Evolutionary conservation across 92 coral and sea anemone genomes (phyloP).

Genomic region (Heteractis magnifica): DNA sequence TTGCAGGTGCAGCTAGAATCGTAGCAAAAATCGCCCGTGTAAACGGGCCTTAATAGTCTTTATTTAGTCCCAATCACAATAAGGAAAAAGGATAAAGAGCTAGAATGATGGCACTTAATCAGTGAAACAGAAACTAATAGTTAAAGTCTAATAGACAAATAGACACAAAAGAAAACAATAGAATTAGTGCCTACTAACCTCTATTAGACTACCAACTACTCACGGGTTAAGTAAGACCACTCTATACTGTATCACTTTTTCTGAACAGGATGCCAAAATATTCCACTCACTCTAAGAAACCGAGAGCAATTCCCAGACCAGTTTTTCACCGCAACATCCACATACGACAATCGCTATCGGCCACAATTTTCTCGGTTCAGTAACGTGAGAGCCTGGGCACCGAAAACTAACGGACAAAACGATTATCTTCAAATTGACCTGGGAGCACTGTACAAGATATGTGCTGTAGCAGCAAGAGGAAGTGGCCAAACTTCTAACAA

Average conservation of each 20-base stretch:
- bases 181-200: no score
- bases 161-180: no score
- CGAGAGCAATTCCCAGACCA: neutral
- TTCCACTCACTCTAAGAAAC: neutral
- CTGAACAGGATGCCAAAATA: neutral
- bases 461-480: conserved; percentile 15
- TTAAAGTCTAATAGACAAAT: no score
- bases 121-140: no score
- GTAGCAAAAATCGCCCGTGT: no score
- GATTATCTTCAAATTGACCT: conserved; percentile 19
- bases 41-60: no score
- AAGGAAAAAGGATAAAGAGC: no score
- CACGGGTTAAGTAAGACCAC: neutral
- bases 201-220: no score
- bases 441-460: neutral
- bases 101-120: no score
- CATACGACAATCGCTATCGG: neutral
- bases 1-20: no score
- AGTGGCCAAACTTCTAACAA: neutral
- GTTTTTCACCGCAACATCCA: neutral
- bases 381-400: neutral
- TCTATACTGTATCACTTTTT: neutral
- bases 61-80: no score
- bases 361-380: neutral
- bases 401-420: neutral